Evolutionary conservation across 2,888 invertebrate species (phyloP), one percentile per base, ranked within the genome.

Genomic region (Thumatha senex): DNA sequence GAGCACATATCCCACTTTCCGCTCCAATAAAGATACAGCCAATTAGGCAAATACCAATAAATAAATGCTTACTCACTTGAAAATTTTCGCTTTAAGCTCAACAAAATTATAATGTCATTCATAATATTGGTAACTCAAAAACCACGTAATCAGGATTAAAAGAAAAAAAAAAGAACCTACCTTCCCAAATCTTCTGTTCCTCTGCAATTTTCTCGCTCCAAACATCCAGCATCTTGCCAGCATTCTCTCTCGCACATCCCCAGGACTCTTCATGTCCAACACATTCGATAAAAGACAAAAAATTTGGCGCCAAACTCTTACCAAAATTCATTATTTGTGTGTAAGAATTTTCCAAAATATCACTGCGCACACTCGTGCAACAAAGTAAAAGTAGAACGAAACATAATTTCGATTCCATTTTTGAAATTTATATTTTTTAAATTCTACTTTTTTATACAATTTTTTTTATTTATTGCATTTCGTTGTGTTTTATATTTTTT

Each of bases 281-380:
- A 74, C 94, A 94, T 56, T 93, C 85, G 48, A 92, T 73, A 45
- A 93, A 72, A 2, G 92, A 86, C 80, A 93, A 76, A 43, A 93
- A 87, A 76, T 90, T 92, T 1, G 93, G 93, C 31, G 88, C 88
- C 36, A 89, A 66, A 70, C 67, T 86, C 48, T 84, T 88, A 0
- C 89, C 87, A 3, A 87, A 70, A 73, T 72, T 87, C 64, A 86
- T 70, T 8, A 90, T 79, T 78, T 88, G 89, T 18, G 87, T 86
- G 47, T 88, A 90, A 0, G 89, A 85, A 1, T 73, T 72, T 14
- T 89, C 90, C 0, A 87, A 68, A 5, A 89, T 65, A 0, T 79
- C 87, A 84, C 89, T 83, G 7, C 84, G 74, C 40, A 81, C 88
- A 41, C 72, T 59, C 24, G 68, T 67, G 57, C 78, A 63, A 42